These are phyloP conservation scores for Lasiommata megera DNA, from an alignment of 2,888 invertebrate genomes.

Conservation along the genomic window DNA sequence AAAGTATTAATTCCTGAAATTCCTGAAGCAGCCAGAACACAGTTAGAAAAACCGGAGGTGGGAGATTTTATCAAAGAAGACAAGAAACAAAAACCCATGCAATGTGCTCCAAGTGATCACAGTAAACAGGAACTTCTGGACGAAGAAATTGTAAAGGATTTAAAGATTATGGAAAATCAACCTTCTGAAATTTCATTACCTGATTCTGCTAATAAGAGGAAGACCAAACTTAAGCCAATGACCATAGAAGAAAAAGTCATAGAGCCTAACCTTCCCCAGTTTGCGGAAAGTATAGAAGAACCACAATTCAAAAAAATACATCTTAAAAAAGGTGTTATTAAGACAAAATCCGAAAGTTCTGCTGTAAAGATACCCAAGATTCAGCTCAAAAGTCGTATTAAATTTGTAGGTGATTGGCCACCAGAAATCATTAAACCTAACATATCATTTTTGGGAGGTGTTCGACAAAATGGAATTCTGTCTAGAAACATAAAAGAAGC, in stretches of 20 bases:
- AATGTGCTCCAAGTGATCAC: slow-evolving; percentile 12
- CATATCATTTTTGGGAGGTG: slow-evolving; percentile 77
- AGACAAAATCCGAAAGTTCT: slow-evolving; percentile 70
- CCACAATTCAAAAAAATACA: slow-evolving; percentile 86
- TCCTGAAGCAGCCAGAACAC: slow-evolving; percentile 68
- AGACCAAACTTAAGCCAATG: slow-evolving; percentile 72
- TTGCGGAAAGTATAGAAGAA: slow-evolving; percentile 81
- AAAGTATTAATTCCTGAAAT: slow-evolving; percentile 76
- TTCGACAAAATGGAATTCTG: slow-evolving; percentile 84
- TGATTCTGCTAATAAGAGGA: slow-evolving; percentile 13
- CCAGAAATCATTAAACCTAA: slow-evolving; percentile 77
- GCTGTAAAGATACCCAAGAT: slow-evolving; percentile 82
- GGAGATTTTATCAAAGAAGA: slow-evolving; percentile 47
- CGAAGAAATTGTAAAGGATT: not conserved
- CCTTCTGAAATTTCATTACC: not conserved
- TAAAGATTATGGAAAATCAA: not conserved
- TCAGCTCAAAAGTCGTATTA: slow-evolving; percentile 87
- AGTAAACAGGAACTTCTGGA: not conserved
- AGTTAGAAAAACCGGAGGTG: slow-evolving; percentile 75
- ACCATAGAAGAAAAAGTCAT: slow-evolving; percentile 84
- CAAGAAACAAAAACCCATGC: slow-evolving; percentile 36
- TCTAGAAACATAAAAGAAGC: slow-evolving; percentile 88
- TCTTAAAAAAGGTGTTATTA: slow-evolving; percentile 82
- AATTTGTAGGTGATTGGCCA: slow-evolving; percentile 82
- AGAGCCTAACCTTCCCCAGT: slow-evolving; percentile 83